Percentiles rank a stretch among this genome's conserved stretches.
These are phyloP conservation scores for Nymphalis urticae DNA, from an alignment of 2,888 invertebrate genomes.

Conservation along the genomic window DNA sequence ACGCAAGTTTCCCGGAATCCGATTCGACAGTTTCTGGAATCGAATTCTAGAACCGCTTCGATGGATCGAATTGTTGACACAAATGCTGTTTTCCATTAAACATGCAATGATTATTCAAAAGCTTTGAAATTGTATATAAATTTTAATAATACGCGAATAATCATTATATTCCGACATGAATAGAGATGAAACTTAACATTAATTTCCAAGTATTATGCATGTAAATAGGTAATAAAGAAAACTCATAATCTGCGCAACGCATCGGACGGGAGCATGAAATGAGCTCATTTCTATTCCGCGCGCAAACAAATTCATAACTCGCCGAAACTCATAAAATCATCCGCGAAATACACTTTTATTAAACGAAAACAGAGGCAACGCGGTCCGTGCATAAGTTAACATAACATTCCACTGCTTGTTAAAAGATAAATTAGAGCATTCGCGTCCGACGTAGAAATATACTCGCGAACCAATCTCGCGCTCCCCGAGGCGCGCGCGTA, in stretches of 20 bases:
- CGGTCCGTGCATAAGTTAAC: conserved; percentile 71
- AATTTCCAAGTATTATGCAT: conserved; percentile 40
- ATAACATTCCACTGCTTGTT: conserved; percentile 71
- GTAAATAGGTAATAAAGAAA: conserved; percentile 55
- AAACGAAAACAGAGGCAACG: conserved; percentile 72
- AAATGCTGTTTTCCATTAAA: conserved; percentile 55
- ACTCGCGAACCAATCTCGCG: conserved; percentile 66
- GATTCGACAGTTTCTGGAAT: conserved; percentile 65
- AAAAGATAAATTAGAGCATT: conserved; percentile 69
- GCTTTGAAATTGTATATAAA: background rate
- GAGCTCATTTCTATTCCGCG: conserved; percentile 63
- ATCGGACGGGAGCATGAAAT: conserved; percentile 54
- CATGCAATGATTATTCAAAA: background rate
- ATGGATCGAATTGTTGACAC: conserved; percentile 50
- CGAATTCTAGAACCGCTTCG: conserved; percentile 65
- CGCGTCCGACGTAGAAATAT: conserved; percentile 62
- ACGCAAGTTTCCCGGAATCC: conserved; percentile 70
- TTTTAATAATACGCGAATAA: background rate
- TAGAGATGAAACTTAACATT: conserved; percentile 36
- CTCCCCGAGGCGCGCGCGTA: conserved; percentile 69
- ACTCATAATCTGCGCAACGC: conserved; percentile 47
- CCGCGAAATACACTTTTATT: conserved; percentile 70
- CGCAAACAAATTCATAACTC: conserved; percentile 68
- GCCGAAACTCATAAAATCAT: conserved; percentile 68
- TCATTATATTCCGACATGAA: conserved; percentile 30